Percentiles rank a stretch among this genome's conserved stretches.
These are phyloP conservation scores for Masnerella sp. DNA, from an alignment of 2,888 invertebrate genomes.

Conservation along the genomic window DNA sequence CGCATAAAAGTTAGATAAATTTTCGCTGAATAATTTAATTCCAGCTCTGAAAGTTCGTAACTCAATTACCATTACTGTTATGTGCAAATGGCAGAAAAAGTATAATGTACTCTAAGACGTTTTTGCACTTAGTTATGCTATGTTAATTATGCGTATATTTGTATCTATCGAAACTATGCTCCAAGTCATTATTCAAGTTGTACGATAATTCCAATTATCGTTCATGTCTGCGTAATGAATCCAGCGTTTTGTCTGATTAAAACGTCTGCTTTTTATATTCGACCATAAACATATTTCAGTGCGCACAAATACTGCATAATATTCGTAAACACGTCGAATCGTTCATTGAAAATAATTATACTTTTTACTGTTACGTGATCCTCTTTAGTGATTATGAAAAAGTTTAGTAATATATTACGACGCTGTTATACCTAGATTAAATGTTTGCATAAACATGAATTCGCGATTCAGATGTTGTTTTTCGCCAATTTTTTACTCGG, in stretches of 20 bases:
- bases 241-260: background rate
- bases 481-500: too few species aligned
- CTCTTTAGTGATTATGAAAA: too few species aligned
- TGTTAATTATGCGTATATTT: conserved; percentile 27
- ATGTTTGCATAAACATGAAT: too few species aligned
- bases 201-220: background rate
- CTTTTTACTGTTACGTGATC: too few species aligned
- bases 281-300: background rate
- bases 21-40: too few species aligned
- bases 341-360: too few species aligned
- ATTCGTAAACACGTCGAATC: too few species aligned
- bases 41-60: conserved; percentile 1
- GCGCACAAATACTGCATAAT: background rate
- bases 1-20: too few species aligned
- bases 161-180: conserved; percentile 17
- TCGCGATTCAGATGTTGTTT: too few species aligned
- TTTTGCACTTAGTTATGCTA: conserved; percentile 12
- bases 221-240: background rate
- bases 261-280: background rate
- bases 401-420: too few species aligned
- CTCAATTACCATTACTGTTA: conserved; percentile 5
- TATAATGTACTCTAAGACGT: background rate
- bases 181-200: background rate
- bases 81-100: conserved; percentile 7
- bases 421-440: too few species aligned